A percentile compares a stretch with the other conserved stretches of the same genome.
These are phyloP conservation scores for Lanistes nyassanus DNA, from an alignment of 1,140 invertebrate genomes.

Conservation along the genomic window DNA sequence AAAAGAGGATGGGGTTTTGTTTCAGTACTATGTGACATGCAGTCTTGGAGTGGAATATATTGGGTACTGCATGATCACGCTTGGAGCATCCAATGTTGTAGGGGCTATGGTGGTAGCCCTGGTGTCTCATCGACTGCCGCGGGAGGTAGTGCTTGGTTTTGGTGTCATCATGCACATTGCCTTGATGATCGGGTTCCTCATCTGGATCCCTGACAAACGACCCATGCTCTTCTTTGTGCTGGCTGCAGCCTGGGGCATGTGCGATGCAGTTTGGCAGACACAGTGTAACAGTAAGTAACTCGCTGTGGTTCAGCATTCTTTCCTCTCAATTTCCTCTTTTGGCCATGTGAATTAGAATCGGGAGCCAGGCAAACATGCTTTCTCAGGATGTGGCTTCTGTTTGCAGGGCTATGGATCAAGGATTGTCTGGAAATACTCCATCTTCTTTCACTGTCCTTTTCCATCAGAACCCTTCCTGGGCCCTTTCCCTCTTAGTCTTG, in stretches of 20 bases:
- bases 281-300: slow-evolving; percentile 89
- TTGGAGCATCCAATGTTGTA: slow-evolving; percentile 60
- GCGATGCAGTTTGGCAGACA: slow-evolving; percentile 97
- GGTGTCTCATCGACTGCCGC: slow-evolving; percentile 53
- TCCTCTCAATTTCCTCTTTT: no score
- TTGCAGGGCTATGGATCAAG: no score
- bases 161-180: slow-evolving; percentile 61
- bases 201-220: slow-evolving; percentile 88
- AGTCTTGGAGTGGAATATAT: slow-evolving; percentile 61
- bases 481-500: not conserved
- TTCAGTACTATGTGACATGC: slow-evolving; percentile 63
- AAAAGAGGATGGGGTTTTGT: not conserved
- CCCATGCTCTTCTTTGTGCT: slow-evolving; percentile 88
- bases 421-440: no score
- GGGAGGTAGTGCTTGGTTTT: slow-evolving; percentile 64
- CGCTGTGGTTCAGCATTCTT: no score
- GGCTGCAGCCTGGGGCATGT: slow-evolving; percentile 94
- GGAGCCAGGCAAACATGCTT: no score
- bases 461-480: not conserved
- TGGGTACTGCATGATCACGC: slow-evolving; percentile 65
- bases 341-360: no score
- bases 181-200: slow-evolving; percentile 63
- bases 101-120: slow-evolving; percentile 59
- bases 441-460: slow-evolving; percentile 15
- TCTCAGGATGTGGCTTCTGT: no score